phyloP scores from a whole-genome alignment of 2,797 vertebrate species.

The Gastrophryne carolinensis region DNA sequence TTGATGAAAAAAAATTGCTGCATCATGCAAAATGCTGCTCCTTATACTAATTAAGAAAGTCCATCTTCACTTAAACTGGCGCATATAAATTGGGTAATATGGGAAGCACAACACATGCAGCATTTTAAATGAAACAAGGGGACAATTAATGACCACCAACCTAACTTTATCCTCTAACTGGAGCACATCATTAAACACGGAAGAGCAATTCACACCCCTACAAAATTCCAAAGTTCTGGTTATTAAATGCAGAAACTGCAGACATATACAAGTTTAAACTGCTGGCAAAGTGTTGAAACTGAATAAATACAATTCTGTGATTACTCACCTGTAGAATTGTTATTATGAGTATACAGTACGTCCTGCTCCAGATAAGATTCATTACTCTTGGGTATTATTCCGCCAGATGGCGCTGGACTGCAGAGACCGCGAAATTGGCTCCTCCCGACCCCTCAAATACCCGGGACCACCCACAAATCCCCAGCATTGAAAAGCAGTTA shows the following conservation, averaged over 20 bases:
- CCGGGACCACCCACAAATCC: too few species aligned
- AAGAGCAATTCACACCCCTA: neutral
- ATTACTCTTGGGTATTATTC: too few species aligned
- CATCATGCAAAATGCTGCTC: conserved; percentile 3
- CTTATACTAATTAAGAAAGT: neutral
- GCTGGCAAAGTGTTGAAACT: too few species aligned
- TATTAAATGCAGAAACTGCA: neutral
- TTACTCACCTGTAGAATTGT: too few species aligned
- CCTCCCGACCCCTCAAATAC: too few species aligned
- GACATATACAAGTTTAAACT: too few species aligned
- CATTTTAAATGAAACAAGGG: neutral
- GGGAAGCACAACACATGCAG: neutral
- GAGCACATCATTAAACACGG: neutral
- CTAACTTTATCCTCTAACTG: neutral
- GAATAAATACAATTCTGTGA: too few species aligned
- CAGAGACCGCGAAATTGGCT: too few species aligned
- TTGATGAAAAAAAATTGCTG: conserved; percentile 56
- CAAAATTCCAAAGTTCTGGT: neutral
- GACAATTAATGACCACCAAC: neutral
- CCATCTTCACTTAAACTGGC: neutral
- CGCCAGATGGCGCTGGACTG: too few species aligned
- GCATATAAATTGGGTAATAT: neutral
- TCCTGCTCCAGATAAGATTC: too few species aligned
- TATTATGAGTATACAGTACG: too few species aligned
- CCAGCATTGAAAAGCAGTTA: too few species aligned